A percentile compares a stretch with the other conserved stretches of the same genome.
phyloP scores from a whole-genome alignment of 1,140 invertebrate genomes.

The Scaptomyza hsui region DNA sequence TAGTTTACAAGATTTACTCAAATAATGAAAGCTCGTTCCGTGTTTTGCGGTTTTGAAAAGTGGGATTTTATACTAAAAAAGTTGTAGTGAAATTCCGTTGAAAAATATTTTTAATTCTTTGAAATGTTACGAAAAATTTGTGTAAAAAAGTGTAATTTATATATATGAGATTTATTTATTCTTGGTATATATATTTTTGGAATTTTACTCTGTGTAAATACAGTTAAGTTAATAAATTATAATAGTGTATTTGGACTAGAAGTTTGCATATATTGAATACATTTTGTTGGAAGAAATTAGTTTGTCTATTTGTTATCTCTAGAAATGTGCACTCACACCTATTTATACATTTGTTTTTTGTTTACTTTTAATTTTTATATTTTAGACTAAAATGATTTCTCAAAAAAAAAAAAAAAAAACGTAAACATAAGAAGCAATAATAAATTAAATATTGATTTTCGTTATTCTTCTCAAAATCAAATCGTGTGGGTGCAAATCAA shows the following conservation, averaged over 20 bases:
- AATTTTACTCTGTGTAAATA: no score
- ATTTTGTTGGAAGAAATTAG: neutral
- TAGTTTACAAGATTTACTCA: neutral
- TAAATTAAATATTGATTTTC: conserved; percentile 4
- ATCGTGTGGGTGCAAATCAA: neutral
- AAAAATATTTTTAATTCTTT: no score
- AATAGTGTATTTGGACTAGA: no score
- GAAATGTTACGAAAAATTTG: no score
- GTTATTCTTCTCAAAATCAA: neutral
- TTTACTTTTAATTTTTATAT: neutral
- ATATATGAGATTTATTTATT: no score
- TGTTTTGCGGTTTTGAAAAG: no score
- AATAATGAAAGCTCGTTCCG: no score
- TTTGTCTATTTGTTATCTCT: neutral
- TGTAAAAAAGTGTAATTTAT: no score
- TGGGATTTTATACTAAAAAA: no score
- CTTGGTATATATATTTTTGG: no score
- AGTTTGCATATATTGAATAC: neutral
- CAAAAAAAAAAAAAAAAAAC: neutral
- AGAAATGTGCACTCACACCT: neutral
- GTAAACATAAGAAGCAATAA: neutral
- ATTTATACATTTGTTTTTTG: neutral
- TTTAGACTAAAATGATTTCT: neutral
- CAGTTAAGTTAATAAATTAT: no score
- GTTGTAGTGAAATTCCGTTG: no score